Evolutionary conservation across 2,113 vertebrate genomes (phyloP).

Genomic region (Cebidichthys violaceus): DNA sequence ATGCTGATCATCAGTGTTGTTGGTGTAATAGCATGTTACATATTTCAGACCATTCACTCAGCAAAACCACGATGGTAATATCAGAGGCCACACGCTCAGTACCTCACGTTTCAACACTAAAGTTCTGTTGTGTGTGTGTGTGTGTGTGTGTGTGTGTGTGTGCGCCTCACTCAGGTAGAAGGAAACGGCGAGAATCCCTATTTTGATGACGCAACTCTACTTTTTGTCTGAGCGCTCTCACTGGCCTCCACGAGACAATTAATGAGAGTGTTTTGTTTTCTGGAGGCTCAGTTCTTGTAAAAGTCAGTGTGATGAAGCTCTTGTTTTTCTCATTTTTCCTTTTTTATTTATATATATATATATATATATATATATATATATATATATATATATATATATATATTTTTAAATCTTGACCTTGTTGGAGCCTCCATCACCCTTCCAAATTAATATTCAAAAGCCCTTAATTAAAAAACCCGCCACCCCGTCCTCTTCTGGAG

Average conservation of each 20-base stretch:
- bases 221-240: constrained; percentile 67
- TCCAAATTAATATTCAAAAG: constrained; percentile 84
- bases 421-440: constrained; percentile 82
- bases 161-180: constrained; percentile 60
- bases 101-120: constrained; percentile 1
- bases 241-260: constrained; percentile 73
- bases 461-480: constrained; percentile 80
- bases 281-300: constrained; percentile 79
- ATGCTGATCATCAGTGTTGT: not conserved
- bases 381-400: no score
- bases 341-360: no score
- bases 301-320: constrained; percentile 79
- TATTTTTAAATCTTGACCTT: constrained; percentile 82
- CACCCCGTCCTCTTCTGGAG: constrained; percentile 74
- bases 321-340: no score
- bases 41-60: constrained; percentile 24
- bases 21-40: constrained; percentile 2
- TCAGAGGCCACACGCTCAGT: constrained; percentile 4
- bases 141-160: no score
- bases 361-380: no score
- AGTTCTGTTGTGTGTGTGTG: constrained; percentile 8
- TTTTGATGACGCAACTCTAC: constrained; percentile 73
- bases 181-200: constrained; percentile 51
- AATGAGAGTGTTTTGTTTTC: constrained; percentile 82
- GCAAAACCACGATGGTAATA: not conserved